Evolutionary conservation across 1,140 invertebrate genomes (phyloP).

Genomic region (Sinella curviseta): DNA sequence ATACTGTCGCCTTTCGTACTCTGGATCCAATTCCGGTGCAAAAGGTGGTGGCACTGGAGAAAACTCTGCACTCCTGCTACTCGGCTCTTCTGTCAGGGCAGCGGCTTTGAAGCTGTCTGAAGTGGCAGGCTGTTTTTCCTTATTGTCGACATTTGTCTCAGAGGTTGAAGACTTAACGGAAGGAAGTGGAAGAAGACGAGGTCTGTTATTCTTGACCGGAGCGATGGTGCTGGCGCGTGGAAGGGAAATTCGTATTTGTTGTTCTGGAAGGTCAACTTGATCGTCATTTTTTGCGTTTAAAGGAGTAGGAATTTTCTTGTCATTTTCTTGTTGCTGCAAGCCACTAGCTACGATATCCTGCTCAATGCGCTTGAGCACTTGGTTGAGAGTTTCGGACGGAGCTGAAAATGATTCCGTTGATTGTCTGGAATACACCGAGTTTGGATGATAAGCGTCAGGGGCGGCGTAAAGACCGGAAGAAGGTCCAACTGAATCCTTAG

Average conservation of each 20-base stretch:
- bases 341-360: not conserved
- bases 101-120: too few relatives aligned
- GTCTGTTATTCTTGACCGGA: not conserved
- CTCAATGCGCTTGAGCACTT: not conserved
- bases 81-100: not conserved
- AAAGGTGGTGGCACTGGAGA: slow-evolving; percentile 19
- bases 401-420: not conserved
- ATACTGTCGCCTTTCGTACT: not conserved
- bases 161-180: not conserved
- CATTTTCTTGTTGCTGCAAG: not conserved
- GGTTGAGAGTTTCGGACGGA: not conserved
- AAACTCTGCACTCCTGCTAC: not conserved
- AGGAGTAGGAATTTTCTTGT: not conserved
- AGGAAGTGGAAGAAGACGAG: not conserved
- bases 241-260: not conserved
- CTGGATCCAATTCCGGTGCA: slow-evolving; percentile 28
- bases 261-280: not conserved
- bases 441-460: not conserved
- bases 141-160: not conserved
- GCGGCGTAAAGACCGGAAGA: not conserved
- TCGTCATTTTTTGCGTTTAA: not conserved
- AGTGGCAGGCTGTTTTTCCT: too few relatives aligned
- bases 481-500: not conserved
- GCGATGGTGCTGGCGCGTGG: not conserved
- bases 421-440: not conserved